phyloP scores from a whole-genome alignment of 2,113 vertebrate genomes.

The Anarrhichthys ocellatus region DNA sequence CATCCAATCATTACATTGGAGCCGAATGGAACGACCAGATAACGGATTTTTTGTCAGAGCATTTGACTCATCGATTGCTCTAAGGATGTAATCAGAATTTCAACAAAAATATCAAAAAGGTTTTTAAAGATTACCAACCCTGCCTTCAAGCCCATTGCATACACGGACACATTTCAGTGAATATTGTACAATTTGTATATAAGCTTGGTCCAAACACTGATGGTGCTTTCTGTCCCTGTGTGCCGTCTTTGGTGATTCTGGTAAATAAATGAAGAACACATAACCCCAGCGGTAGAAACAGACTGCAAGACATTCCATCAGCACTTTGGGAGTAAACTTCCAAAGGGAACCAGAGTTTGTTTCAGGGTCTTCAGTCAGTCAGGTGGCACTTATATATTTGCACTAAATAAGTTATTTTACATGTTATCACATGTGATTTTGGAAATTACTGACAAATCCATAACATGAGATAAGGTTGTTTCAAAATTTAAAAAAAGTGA shows the following conservation, averaged over 20 bases:
- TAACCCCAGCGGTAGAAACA: background rate
- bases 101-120: no score
- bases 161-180: background rate
- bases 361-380: background rate
- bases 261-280: no score
- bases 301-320: background rate
- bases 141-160: background rate
- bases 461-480: background rate
- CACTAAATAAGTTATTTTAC: background rate
- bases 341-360: background rate
- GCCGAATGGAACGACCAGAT: no score
- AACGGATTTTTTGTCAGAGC: no score
- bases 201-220: background rate
- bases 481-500: background rate
- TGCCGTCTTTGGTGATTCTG: background rate
- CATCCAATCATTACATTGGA: background rate
- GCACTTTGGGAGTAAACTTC: conserved; percentile 12
- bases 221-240: background rate
- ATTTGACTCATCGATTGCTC: no score
- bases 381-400: background rate
- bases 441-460: background rate
- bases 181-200: background rate
- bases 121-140: no score
- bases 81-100: no score
- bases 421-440: background rate